Evolutionary conservation across 2,888 invertebrate genomes (phyloP), one percentile per base, ranked within the genome.

Genomic region (Isoperla grammatica): DNA sequence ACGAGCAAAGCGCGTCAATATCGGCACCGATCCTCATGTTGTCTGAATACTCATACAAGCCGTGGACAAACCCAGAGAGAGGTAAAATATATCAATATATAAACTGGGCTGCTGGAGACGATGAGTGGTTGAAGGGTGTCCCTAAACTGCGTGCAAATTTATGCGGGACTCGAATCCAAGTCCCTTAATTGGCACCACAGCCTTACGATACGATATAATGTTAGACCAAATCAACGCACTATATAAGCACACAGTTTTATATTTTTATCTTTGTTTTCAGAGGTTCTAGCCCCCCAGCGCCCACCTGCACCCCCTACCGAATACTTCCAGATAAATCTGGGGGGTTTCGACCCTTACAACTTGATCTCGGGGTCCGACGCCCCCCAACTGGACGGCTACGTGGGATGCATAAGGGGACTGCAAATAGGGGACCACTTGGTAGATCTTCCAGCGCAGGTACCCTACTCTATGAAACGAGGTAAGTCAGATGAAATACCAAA

Each of bases 281-380:
- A 94, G 79, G 87, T 91, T 37, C 81, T 94, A 49, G 88, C 88
- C 56, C 93, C 93, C 6, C 91, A 91, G 73, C 80, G 93, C 64
- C 93, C 93, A 2, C 91, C 91, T 20, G 90, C 92, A 1, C 90
- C 91, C 5, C 92, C 93, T 0, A 90, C 88, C 0, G 89, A 90
- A 69, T 94, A 94, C 73, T 91, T 93, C 70, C 91, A 93, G 76
- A 69, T 76, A 69, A 91, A 92, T 74, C 78, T 94, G 45, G 94
- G 93, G 37, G 92, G 92, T 11, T 90, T 87, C 69, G 91, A 92
- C 73, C 79, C 84, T 1, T 85, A 86, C 69, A 88, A 88, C 64
- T 75, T 87, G 67, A 73, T 85, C 60, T 79, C 81, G 64, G 79
- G 81, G 11, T 72, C 75, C 54, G 77, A 79, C 66, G 73, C 76